phyloP scores from a whole-genome alignment of 2,113 vertebrate genomes.

The Brachyhypopomus gauderio region DNA sequence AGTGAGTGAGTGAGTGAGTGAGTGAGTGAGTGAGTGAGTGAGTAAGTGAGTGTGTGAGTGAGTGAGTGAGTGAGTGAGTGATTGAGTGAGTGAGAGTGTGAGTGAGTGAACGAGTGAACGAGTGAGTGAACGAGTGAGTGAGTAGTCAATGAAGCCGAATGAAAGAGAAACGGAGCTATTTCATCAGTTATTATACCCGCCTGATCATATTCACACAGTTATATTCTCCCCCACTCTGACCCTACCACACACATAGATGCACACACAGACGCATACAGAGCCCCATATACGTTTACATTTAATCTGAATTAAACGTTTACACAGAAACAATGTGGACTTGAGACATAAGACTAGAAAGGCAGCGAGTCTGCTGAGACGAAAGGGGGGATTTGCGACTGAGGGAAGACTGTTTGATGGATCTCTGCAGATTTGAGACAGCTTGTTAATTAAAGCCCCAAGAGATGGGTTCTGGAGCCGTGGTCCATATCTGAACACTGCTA shows the following conservation, averaged over 20 bases:
- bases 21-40: conserved; percentile 2
- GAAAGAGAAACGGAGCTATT: not conserved
- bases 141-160: conserved; percentile 1
- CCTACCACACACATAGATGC: conserved; percentile 7
- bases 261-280: conserved; percentile 32
- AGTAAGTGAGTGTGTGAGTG: conserved; percentile 20
- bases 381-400: conserved; percentile 64
- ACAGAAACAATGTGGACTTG: conserved; percentile 47
- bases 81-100: conserved; percentile 43
- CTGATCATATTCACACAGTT: too few species aligned
- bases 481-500: conserved; percentile 79
- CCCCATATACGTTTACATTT: conserved; percentile 23
- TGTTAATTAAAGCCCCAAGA: conserved; percentile 81
- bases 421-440: conserved; percentile 77
- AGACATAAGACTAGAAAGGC: conserved; percentile 66
- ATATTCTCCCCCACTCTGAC: not conserved
- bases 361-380: conserved; percentile 56
- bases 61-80: too few species aligned
- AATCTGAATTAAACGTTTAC: conserved; percentile 32
- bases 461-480: conserved; percentile 75
- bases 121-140: not conserved
- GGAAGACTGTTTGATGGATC: conserved; percentile 72
- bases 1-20: conserved; percentile 39
- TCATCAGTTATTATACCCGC: not conserved
- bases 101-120: not conserved